Percentiles rank a stretch among this genome's conserved stretches.
phyloP scores from a whole-genome alignment of 2,888 invertebrate species.

The Muscina levida region DNA sequence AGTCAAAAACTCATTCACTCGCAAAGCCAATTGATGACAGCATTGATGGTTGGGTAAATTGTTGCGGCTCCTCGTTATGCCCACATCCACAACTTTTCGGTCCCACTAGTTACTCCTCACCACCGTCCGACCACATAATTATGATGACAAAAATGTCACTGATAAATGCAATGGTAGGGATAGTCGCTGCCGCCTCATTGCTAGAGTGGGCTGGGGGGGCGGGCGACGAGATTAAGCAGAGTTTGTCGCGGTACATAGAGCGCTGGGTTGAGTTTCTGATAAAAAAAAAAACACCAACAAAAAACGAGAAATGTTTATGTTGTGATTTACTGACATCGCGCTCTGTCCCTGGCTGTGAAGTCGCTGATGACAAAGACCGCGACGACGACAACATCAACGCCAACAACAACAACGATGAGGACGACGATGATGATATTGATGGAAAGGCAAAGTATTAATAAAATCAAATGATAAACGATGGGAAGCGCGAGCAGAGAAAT shows the following conservation, averaged over 20 bases:
- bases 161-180: conserved; percentile 30
- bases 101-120: conserved; percentile 7
- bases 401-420: no score
- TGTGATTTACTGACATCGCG: conserved; percentile 42
- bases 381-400: conserved; percentile 6
- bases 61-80: conserved; percentile 45
- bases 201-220: conserved; percentile 14
- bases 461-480: conserved; percentile 24
- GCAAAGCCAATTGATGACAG: conserved; percentile 63
- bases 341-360: conserved; percentile 10
- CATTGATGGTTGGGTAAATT: conserved; percentile 62
- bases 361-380: conserved; percentile 1
- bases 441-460: conserved; percentile 8
- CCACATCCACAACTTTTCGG: conserved; percentile 11
- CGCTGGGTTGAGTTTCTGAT: conserved; percentile 47
- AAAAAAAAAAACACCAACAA: no score
- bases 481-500: not conserved
- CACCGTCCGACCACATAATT: conserved; percentile 58
- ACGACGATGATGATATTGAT: not conserved
- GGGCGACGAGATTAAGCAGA: not conserved
- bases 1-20: conserved; percentile 57
- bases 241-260: conserved; percentile 11
- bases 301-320: conserved; percentile 53
- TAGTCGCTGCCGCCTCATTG: not conserved
- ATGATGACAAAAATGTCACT: conserved; percentile 62